Evolutionary conservation across 2,797 vertebrate genomes (phyloP).

Genomic region (Falco berigora): DNA sequence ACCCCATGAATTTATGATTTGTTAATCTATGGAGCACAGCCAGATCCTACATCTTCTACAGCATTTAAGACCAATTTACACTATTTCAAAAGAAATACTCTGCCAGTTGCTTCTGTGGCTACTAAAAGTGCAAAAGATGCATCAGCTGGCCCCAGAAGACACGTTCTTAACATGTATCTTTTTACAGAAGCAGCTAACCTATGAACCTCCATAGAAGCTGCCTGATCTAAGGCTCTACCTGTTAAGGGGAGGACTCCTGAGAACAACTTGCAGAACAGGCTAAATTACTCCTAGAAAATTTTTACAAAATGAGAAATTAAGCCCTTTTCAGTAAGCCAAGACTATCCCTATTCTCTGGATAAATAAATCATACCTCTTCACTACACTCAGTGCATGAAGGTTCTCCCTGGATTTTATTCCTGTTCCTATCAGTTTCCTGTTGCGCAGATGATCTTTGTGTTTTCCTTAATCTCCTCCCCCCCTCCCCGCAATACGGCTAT

Average conservation of each 20-base stretch:
- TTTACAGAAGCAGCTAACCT: not conserved
- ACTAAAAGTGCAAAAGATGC: not conserved
- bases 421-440: not conserved
- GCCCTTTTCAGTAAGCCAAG: not conserved
- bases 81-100: not conserved
- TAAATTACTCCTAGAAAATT: not conserved
- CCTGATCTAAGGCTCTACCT: not conserved
- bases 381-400: not conserved
- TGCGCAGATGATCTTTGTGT: not conserved
- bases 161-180: not conserved
- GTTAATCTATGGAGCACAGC: not conserved
- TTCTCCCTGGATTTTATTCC: not conserved
- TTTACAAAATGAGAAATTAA: not conserved
- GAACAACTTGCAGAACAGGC: not conserved
- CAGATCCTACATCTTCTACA: not conserved
- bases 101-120: not conserved
- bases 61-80: not conserved
- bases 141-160: not conserved
- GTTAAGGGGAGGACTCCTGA: not conserved
- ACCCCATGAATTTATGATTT: not conserved
- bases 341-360: not conserved
- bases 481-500: not conserved
- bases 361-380: not conserved
- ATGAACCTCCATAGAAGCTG: not conserved
- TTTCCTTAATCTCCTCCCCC: not conserved